These are phyloP conservation scores for Eilema griseolum DNA, from an alignment of 2,888 invertebrate genomes.

Conservation along the genomic window DNA sequence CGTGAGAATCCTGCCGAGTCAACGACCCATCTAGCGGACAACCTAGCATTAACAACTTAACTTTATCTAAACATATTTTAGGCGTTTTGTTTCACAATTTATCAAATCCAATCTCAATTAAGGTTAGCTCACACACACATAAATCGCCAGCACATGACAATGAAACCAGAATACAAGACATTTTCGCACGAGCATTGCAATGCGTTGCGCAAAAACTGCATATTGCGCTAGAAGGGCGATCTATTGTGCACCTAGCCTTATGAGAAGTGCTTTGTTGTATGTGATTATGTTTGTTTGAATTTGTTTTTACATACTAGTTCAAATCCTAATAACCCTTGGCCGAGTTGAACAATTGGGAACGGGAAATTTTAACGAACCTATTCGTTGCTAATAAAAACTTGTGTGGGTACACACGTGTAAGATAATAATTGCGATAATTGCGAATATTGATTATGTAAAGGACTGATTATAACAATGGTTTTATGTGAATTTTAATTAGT, in stretches of 20 bases:
- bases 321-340: conserved; percentile 53
- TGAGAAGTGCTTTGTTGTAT: conserved; percentile 54
- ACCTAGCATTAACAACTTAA: conserved; percentile 36
- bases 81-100: conserved; percentile 65
- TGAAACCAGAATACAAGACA: conserved; percentile 75
- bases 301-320: conserved; percentile 48
- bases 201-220: conserved; percentile 69
- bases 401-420: neutral
- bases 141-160: conserved; percentile 73
- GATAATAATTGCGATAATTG: conserved; percentile 1
- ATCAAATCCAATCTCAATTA: conserved; percentile 68
- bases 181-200: conserved; percentile 77
- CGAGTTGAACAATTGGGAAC: conserved; percentile 51
- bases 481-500: too few relatives aligned
- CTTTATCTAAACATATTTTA: conserved; percentile 42
- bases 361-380: conserved; percentile 22
- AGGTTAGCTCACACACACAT: conserved; percentile 61
- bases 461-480: neutral
- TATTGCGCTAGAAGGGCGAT: conserved; percentile 71
- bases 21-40: conserved; percentile 48
- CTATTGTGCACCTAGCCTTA: conserved; percentile 59
- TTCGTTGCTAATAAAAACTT: conserved; percentile 15
- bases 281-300: conserved; percentile 41
- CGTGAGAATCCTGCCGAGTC: conserved; percentile 43
- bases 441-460: neutral